Percentiles rank a stretch among this genome's conserved stretches.
Evolutionary conservation across 2,888 invertebrate species (phyloP).

Genomic region (Acronicta alni): DNA sequence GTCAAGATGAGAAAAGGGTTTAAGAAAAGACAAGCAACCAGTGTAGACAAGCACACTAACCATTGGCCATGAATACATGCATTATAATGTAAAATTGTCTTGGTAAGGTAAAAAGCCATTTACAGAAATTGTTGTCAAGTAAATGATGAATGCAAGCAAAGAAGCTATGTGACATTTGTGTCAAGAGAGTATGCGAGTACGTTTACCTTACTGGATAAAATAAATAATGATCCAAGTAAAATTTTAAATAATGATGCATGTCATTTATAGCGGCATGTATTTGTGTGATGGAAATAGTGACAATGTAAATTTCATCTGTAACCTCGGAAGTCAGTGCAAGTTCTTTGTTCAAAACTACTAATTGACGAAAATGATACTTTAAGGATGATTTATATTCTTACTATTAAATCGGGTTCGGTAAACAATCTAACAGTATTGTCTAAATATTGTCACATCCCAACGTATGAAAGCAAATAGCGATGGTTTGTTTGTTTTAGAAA

Average conservation of each 20-base stretch:
- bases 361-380: too few species aligned
- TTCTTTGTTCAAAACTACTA: not conserved
- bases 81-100: conserved; percentile 38
- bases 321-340: too few species aligned
- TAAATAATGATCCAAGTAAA: conserved; percentile 29
- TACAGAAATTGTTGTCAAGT: conserved; percentile 12
- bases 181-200: conserved; percentile 10
- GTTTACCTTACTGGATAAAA: conserved; percentile 11
- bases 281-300: too few species aligned
- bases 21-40: not conserved
- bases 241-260: conserved; percentile 1
- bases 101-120: conserved; percentile 42
- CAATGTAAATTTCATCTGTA: too few species aligned
- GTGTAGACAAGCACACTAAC: not conserved
- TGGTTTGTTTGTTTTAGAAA: conserved; percentile 32
- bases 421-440: not conserved
- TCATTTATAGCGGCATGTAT: conserved; percentile 3
- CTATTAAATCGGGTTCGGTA: not conserved
- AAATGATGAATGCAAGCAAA: conserved; percentile 15
- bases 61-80: conserved; percentile 16
- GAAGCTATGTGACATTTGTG: conserved; percentile 5
- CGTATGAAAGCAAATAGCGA: not conserved
- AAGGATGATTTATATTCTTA: not conserved
- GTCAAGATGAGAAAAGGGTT: not conserved
- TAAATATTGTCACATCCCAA: not conserved